Conservation (phyloP, 2,113 vertebrate species). For the Chlorodrepanis virens region DNA sequence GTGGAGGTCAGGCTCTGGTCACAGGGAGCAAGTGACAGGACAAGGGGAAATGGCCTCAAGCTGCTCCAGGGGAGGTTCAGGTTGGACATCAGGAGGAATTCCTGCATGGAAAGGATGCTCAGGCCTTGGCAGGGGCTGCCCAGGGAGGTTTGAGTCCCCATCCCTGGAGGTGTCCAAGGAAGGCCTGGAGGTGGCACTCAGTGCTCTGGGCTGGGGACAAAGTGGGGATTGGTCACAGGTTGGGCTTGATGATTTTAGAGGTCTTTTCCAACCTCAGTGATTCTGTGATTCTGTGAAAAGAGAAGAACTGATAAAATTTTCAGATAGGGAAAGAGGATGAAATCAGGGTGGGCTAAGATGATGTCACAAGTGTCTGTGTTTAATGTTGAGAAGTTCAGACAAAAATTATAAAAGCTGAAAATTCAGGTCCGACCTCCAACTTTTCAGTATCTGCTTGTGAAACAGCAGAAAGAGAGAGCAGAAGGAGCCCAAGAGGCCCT, state of each 20-base stretch:
- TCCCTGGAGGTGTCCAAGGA: not conserved
- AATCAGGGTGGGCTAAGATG: not conserved
- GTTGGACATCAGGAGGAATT: accelerated
- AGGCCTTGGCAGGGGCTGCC: not conserved
- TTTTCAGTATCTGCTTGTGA: not conserved
- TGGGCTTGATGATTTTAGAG: not conserved
- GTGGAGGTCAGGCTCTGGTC: not conserved
- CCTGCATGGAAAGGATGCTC: accelerated
- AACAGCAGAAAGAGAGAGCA: not conserved
- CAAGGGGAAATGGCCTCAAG: accelerated
- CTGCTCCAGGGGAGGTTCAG: accelerated
- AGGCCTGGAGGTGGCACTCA: accelerated
- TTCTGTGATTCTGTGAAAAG: not conserved
- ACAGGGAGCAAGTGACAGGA: not conserved
- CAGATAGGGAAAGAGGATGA: not conserved
- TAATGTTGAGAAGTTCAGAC: not conserved
- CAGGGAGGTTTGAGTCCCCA: not conserved
- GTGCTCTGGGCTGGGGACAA: not conserved
- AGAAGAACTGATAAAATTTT: not conserved
- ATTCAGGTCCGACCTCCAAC: not conserved
- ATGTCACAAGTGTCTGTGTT: not conserved
- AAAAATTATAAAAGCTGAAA: not conserved
- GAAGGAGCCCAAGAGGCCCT: not conserved
- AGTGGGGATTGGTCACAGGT: accelerated
- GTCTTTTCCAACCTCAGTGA: not conserved